Evolutionary conservation across 1,140 invertebrate species (phyloP), one percentile per base, ranked within the genome.

Genomic region (Asobara japonica): DNA sequence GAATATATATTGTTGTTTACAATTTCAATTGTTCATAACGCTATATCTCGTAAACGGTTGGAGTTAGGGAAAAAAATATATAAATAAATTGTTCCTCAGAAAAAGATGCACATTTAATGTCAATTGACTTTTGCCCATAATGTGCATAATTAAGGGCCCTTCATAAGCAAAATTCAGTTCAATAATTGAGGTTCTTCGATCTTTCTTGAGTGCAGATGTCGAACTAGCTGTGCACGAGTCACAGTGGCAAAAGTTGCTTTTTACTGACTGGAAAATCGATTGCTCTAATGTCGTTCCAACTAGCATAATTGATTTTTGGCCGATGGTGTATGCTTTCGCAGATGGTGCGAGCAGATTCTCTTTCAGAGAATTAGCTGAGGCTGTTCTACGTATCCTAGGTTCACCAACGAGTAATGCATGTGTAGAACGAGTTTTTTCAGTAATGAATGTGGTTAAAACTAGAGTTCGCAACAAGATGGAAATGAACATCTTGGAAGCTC

Each of bases 231-330:
- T n/a, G 22, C 22, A 38, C 1, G 68, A 62, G 61, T 22, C 5
- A 25, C 56, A 70, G 20, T 65, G 69, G 60, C 22, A 71, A 0
- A 62, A 62, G 27, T 29, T 71, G 1, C 3, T 27, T 8, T 45
- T 41, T 48, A 31, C 31, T 31, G 36, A 71, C n/a, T 71, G 33
- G 60, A 18, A 30, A 7, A 64, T 10, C 27, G n/a, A 71, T 51
- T 45, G 22, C 8, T 25, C 51, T 2, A 25, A 25, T 13, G 20
- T 18, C 5, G 6, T 56, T 13, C 51, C 51, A 56, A 13, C 8
- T 8, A 56, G 1, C 20, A 22, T 0, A 22, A 20, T 56, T 56
- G 51, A 56, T 56, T 56, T 56, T 25, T 56, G 51, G 51, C 22
- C 51, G 3, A 22, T 20, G 3, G 8, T 56, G n/a, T 56, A 56